Evolutionary conservation across 2,797 vertebrate genomes (phyloP), one percentile per base, ranked within the genome.

Genomic region (Megaceryle alcyon): DNA sequence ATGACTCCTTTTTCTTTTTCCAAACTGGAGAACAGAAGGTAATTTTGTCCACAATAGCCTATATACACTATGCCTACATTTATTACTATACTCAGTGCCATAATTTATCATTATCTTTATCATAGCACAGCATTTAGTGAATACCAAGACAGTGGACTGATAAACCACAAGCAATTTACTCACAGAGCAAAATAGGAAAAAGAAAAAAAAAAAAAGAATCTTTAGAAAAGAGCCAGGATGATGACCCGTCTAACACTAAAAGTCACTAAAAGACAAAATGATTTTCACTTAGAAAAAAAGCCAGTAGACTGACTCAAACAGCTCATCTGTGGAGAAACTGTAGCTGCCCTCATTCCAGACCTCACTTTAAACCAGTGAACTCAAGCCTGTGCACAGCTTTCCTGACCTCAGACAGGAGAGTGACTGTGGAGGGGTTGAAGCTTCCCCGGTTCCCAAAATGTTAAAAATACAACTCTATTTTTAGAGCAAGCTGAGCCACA

Each of bases 1-100:
- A 72, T n/a, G 18, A 60, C 25, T 66, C 5, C 7, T 39, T 21
- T 28, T 10, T 65, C 63, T 43, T 61, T 49, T 29, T 5, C 10
- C 3, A 48, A 49, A 37, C 9, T n/a, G 37, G 61, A 82, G 41
- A 80, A 64, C 11, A 89, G 35, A 92, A 79, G 54, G 17, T 66
- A 76, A 90, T 88, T 84, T 93, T 22, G 90, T 69, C 71, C 56
- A 86, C 75, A 92, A 68, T 13, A 77, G 64, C 31, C 54, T 29
- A 43, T 70, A 79, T 60, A 57, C 20, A 57, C 51, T 37, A 39
- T n/a, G 23, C 35, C 46, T 66, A 53, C 59, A 44, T 66, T 87
- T 84, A 84, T 37, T 82, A 56, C 68, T 73, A 37, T 26, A 53
- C 25, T 88, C 66, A 78, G 37, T 61, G 57, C 35, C 26, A 7